Percentiles rank a stretch among this genome's conserved stretches.
phyloP scores from a whole-genome alignment of 2,113 vertebrate genomes.

The Dinomys branickii region DNA sequence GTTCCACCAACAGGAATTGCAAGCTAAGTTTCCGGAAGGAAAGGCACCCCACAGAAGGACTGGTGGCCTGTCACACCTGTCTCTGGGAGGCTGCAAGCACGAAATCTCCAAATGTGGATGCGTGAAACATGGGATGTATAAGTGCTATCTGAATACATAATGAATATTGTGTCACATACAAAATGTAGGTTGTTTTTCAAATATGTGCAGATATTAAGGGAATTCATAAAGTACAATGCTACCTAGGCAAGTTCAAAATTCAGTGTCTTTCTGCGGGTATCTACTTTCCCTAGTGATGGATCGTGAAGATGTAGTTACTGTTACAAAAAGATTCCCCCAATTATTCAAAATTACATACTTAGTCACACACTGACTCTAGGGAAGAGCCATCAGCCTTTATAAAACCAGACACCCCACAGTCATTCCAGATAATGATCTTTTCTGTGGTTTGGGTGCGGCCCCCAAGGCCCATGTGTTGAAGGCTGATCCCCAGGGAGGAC shows the following conservation, averaged over 20 bases:
- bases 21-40: constrained; percentile 33
- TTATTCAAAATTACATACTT: not conserved
- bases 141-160: not conserved
- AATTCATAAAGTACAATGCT: not conserved
- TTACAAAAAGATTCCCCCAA: not conserved
- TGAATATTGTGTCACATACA: not conserved
- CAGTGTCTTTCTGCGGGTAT: not conserved
- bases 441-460: not conserved
- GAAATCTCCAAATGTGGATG: not conserved
- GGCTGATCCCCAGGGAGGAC: not conserved
- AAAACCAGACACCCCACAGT: not conserved
- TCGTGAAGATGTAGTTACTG: not conserved
- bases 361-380: not conserved
- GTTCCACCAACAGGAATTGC: not conserved
- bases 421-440: not conserved
- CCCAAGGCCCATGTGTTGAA: not conserved
- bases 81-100: not conserved
- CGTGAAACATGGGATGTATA: not conserved
- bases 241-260: not conserved
- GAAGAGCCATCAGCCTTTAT: not conserved
- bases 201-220: not conserved
- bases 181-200: not conserved
- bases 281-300: not conserved
- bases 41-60: not conserved
- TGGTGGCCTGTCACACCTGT: not conserved